Conservation (phyloP, 2,113 vertebrate species). For the Scortum barcoo region DNA sequence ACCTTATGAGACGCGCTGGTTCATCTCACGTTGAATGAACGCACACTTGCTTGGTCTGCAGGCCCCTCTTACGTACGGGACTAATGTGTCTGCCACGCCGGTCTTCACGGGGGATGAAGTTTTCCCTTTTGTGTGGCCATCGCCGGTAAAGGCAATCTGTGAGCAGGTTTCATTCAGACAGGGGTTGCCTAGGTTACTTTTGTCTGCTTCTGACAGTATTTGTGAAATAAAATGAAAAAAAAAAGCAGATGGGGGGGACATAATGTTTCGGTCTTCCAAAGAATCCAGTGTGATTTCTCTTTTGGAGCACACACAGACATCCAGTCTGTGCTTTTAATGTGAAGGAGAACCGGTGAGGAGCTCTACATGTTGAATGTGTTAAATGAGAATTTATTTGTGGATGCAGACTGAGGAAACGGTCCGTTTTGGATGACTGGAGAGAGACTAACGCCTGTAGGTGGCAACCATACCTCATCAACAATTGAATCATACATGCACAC, state of each 20-base stretch:
- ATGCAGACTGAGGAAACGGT: slow-evolving; percentile 42
- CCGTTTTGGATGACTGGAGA: slow-evolving; percentile 54
- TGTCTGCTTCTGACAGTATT: slow-evolving; percentile 3
- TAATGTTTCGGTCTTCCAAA: not conserved
- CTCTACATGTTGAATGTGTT: slow-evolving; percentile 49
- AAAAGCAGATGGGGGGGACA: no score
- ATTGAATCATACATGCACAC: slow-evolving; percentile 42
- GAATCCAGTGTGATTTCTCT: not conserved
- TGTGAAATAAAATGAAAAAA: not conserved
- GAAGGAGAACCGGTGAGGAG: slow-evolving; percentile 9
- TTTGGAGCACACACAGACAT: not conserved
- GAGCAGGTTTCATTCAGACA: not conserved
- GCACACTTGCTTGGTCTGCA: not conserved
- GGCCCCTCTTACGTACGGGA: not conserved
- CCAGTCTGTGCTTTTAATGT: not conserved
- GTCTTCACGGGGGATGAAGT: no score
- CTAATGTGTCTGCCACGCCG: not conserved
- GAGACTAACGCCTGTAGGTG: slow-evolving; percentile 81
- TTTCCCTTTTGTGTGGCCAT: not conserved
- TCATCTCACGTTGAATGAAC: slow-evolving; percentile 54
- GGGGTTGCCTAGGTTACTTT: slow-evolving; percentile 42
- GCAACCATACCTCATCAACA: slow-evolving; percentile 81
- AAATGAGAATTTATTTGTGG: slow-evolving; percentile 47
- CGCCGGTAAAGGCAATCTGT: no score
- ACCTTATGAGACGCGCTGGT: slow-evolving; percentile 58